Evolutionary conservation across 2,888 invertebrate genomes (phyloP).

Genomic region (Pollenia labialis): DNA sequence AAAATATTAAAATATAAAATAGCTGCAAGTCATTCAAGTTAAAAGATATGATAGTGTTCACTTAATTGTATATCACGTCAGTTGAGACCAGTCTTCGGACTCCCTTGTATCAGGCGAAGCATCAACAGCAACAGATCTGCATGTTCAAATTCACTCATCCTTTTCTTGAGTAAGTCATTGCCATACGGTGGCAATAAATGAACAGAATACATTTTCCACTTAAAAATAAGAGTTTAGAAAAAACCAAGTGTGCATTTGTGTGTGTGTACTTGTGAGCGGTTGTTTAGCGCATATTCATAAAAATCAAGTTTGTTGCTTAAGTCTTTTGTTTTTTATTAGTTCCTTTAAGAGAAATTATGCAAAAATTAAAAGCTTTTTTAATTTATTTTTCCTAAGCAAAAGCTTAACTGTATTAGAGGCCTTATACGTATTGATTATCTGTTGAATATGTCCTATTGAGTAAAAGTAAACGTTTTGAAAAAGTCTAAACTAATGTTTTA

Average conservation of each 20-base stretch:
- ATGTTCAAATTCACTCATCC: conserved; percentile 50
- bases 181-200: conserved; percentile 61
- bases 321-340: conserved; percentile 52
- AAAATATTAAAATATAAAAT: conserved; percentile 60
- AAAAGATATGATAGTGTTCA: conserved; percentile 71
- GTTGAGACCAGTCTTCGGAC: conserved; percentile 44
- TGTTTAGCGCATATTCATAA: conserved; percentile 36
- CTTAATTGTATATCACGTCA: conserved; percentile 66
- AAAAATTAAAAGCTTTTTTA: neutral
- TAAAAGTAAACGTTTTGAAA: too few relatives aligned
- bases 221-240: conserved; percentile 37
- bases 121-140: conserved; percentile 23
- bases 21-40: conserved; percentile 73
- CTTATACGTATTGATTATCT: too few relatives aligned
- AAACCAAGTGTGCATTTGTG: neutral
- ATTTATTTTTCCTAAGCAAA: too few relatives aligned
- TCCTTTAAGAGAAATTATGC: neutral
- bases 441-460: too few relatives aligned
- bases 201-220: conserved; percentile 27
- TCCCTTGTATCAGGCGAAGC: conserved; percentile 32
- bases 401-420: too few relatives aligned
- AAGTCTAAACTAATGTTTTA: too few relatives aligned
- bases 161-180: conserved; percentile 61
- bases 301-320: conserved; percentile 68
- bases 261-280: conserved; percentile 4